phyloP scores from a whole-genome alignment of 2,888 invertebrate species.

The Synergus umbraculus region DNA sequence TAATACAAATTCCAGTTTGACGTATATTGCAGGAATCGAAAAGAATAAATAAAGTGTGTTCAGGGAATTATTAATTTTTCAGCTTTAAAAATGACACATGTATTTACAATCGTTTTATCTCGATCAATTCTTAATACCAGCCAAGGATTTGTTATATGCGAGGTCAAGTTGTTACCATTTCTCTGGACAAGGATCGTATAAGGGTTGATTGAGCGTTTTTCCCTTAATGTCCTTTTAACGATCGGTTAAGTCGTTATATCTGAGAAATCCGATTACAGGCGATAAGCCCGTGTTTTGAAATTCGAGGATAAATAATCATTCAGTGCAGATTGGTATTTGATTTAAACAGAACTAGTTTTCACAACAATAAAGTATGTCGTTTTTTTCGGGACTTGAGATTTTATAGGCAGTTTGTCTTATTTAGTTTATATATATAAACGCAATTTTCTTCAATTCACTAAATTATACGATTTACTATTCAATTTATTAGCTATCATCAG shows the following conservation, averaged over 20 bases:
- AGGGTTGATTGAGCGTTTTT: conserved; percentile 34
- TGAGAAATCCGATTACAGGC: conserved; percentile 33
- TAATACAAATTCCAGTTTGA: background rate
- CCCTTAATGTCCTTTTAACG: conserved; percentile 37
- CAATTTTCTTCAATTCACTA: conserved; percentile 2
- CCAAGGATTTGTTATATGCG: conserved; percentile 8
- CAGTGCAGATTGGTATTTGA: background rate
- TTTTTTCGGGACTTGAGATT: background rate
- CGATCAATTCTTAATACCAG: background rate
- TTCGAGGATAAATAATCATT: conserved; percentile 4
- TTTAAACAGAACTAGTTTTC: background rate
- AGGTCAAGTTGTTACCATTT: conserved; percentile 6
- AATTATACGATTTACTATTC: background rate
- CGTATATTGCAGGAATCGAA: background rate
- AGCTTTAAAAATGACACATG: background rate
- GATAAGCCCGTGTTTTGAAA: conserved; percentile 21
- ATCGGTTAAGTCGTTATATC: conserved; percentile 30
- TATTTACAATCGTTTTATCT: background rate
- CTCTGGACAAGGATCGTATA: conserved; percentile 22
- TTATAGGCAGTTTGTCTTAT: background rate
- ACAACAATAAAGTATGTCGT: background rate
- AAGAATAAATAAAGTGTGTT: background rate
- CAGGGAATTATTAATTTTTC: background rate
- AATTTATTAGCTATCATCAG: background rate
- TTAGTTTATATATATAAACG: too few relatives aligned